Evolutionary conservation across 2,113 vertebrate species (phyloP), one percentile per base, ranked within the genome.

Genomic region (Emydocephalus ijimae): DNA sequence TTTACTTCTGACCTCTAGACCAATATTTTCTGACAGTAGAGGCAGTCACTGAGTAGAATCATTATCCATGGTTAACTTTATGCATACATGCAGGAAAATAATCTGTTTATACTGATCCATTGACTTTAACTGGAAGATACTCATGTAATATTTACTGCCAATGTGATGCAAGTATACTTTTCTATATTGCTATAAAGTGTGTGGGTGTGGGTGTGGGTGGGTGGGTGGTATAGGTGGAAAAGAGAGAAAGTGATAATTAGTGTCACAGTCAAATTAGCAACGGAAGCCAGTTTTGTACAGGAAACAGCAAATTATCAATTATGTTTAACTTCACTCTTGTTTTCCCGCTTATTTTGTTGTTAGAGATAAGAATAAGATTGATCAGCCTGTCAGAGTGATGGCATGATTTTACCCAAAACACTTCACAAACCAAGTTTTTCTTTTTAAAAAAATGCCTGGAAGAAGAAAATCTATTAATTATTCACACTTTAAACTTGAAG

Each of bases 321-420:
- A 21, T 34, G 24, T 21, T 21, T 7, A n/a, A 61, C 10, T 3
- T 87, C 85, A 6, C 2, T 21, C 39, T 5, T 91, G 15, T 26
- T 50, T 87, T 10, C 55, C 85, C 56, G 18, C 56, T 94, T 34
- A 3, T 6, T 43, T 2, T 59, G 87, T 0, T 23, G 1, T 1
- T 20, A 90, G 0, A 8, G 4, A 61, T 45, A 29, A n/a, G 5
- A 9, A 43, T 0, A 0, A 92, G 15, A 59, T 2, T 5, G 48
- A 0, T 4, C 34, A 23, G 64, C 4, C 0, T 20, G 0, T 3
- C 1, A 89, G 21, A 87, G 9, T 11, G 74, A 8, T 1, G 64
- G 11, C 29, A 64, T 3, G 1, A 52, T 55, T 95, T 93, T 52
- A 85, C 1, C 12, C 4, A 91, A 93, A 81, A n/a, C 10, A 29